Conservation (phyloP, 2,113 vertebrate species). For the Saguinus imperator region DNA sequence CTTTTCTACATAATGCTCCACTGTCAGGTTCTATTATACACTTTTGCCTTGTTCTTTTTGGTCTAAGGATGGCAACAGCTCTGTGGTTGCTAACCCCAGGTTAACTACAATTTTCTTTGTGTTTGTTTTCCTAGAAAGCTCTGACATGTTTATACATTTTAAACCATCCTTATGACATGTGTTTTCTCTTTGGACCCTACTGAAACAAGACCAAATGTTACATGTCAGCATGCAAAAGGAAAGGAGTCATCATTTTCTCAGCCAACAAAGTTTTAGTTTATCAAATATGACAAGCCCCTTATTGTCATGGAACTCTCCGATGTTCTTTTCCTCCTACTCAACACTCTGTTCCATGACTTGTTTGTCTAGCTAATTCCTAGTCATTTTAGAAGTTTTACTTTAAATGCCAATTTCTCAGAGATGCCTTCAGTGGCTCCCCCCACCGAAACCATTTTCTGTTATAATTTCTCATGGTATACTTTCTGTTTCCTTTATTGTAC, state of each 20-base stretch:
- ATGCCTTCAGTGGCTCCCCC: not conserved
- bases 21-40: not conserved
- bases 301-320: not conserved
- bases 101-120: not conserved
- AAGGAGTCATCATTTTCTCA: not conserved
- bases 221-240: not conserved
- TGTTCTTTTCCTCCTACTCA: accelerated
- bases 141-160: not conserved
- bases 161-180: not conserved
- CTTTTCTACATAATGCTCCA: not conserved
- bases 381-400: not conserved
- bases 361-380: not conserved
- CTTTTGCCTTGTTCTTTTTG: not conserved
- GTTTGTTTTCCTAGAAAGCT: not conserved
- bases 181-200: not conserved
- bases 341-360: not conserved
- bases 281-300: not conserved
- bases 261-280: not conserved
- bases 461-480: not conserved
- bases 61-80: not conserved
- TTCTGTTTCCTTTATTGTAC: not conserved
- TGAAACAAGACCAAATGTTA: not conserved
- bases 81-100: not conserved
- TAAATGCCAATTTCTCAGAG: not conserved
- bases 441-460: not conserved